Evolutionary conservation across 2,888 invertebrate species (phyloP).

Genomic region (Hanleya hanleyi): DNA sequence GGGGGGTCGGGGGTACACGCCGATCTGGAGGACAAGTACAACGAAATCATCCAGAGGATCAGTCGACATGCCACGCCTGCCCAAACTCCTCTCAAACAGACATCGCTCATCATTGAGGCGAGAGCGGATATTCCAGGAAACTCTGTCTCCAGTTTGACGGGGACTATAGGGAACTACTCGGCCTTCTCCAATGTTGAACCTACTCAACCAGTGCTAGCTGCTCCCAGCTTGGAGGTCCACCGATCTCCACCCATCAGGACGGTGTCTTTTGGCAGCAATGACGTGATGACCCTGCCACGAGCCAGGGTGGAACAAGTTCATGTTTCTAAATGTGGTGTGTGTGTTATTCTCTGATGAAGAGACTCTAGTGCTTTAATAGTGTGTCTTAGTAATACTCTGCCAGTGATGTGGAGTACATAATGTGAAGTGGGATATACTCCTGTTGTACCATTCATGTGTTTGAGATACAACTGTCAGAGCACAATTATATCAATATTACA

Average conservation of each 20-base stretch:
- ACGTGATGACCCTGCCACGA: background rate
- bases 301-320: slow-evolving; percentile 52
- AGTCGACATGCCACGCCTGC: slow-evolving; percentile 58
- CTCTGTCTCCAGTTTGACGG: background rate
- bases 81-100: slow-evolving; percentile 43
- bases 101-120: slow-evolving; percentile 2
- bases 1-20: slow-evolving; percentile 72
- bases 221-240: background rate
- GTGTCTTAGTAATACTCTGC: too few species aligned
- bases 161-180: background rate
- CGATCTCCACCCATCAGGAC: background rate
- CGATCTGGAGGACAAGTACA: slow-evolving; percentile 68
- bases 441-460: too few species aligned
- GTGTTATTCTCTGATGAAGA: slow-evolving; percentile 56
- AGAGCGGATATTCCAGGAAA: background rate
- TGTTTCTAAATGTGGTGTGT: slow-evolving; percentile 63
- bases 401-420: too few species aligned
- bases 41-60: slow-evolving; percentile 67
- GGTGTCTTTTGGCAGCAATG: background rate
- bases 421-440: too few species aligned
- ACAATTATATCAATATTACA: too few species aligned
- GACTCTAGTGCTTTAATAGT: too few species aligned
- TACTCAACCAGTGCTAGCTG: slow-evolving; percentile 36
- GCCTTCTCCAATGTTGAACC: slow-evolving; percentile 10
- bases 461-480: too few species aligned